Conservation (phyloP, 2,113 vertebrate species). For the Nipponia nippon region DNA sequence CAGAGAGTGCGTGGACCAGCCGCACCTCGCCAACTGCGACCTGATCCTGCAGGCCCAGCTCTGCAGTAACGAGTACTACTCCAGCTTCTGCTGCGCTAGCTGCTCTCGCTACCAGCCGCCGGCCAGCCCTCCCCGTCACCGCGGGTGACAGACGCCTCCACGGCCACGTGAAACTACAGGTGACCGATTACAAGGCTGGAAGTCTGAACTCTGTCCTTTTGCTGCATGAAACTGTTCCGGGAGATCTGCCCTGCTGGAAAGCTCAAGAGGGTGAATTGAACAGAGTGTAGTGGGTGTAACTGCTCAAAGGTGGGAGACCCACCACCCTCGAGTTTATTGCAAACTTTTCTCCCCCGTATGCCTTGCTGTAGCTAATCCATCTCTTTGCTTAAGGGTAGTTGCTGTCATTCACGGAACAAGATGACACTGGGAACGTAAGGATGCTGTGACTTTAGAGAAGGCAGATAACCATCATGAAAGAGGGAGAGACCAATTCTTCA, state of each 20-base stretch:
- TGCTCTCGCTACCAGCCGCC: constrained; percentile 70
- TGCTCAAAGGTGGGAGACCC: neutral
- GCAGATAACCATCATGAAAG: neutral
- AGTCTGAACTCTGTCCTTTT: neutral
- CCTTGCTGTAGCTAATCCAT: neutral
- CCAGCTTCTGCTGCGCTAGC: constrained; percentile 95
- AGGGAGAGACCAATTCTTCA: neutral
- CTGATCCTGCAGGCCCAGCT: constrained; percentile 90
- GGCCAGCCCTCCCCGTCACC: neutral
- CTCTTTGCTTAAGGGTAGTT: neutral
- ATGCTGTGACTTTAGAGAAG: neutral
- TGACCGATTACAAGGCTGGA: neutral
- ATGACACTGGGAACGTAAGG: neutral
- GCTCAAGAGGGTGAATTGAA: neutral
- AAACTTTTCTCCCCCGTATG: neutral
- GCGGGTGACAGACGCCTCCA: neutral
- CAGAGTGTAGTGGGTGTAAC: neutral
- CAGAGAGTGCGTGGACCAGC: constrained; percentile 85
- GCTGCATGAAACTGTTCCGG: neutral
- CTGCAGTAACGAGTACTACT: constrained; percentile 87
- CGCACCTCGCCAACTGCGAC: constrained; percentile 90
- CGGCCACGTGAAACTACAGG: rapidly evolving
- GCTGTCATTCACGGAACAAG: neutral
- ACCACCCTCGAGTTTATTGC: neutral
- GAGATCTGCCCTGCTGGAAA: neutral